Evolutionary conservation across 1,140 invertebrate species (phyloP).

Genomic region (Monochamus saltuarius): DNA sequence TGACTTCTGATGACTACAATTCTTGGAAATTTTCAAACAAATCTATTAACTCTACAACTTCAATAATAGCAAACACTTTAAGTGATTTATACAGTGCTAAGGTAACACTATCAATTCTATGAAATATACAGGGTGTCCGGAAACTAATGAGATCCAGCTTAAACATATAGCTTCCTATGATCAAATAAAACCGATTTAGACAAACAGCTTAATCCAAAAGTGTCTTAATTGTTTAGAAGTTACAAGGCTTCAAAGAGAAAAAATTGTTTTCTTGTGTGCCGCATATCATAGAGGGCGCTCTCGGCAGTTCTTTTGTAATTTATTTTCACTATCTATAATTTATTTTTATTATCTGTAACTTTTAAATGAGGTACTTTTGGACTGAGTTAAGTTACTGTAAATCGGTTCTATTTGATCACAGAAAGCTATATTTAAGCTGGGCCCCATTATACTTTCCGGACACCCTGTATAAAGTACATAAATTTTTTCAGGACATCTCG

Average conservation of each 20-base stretch:
- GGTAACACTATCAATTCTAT: constrained; percentile 21
- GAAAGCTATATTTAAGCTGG: constrained; percentile 8
- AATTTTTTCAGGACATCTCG: constrained; percentile 52
- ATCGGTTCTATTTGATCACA: too few species aligned
- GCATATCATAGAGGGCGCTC: too few species aligned
- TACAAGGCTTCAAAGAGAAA: too few species aligned
- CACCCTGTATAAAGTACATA: constrained; percentile 24
- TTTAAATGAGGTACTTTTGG: too few species aligned
- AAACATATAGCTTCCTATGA: not conserved
- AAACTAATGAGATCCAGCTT: not conserved
- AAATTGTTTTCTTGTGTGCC: not conserved
- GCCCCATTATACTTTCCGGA: not conserved
- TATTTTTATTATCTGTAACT: too few species aligned
- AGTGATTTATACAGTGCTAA: constrained; percentile 63
- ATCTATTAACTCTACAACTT: constrained; percentile 66
- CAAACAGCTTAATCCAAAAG: not conserved
- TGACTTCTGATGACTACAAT: constrained; percentile 62
- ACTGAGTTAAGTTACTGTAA: too few species aligned
- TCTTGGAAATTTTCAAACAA: constrained; percentile 70
- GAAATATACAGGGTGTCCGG: not conserved
- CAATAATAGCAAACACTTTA: constrained; percentile 75
- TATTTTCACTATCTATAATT: too few species aligned
- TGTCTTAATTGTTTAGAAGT: too few species aligned
- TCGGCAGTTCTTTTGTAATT: not conserved
- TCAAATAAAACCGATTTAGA: too few species aligned